These are phyloP conservation scores for Anthophora plumipes DNA, from an alignment of 2,888 invertebrate genomes.

Conservation along the genomic window DNA sequence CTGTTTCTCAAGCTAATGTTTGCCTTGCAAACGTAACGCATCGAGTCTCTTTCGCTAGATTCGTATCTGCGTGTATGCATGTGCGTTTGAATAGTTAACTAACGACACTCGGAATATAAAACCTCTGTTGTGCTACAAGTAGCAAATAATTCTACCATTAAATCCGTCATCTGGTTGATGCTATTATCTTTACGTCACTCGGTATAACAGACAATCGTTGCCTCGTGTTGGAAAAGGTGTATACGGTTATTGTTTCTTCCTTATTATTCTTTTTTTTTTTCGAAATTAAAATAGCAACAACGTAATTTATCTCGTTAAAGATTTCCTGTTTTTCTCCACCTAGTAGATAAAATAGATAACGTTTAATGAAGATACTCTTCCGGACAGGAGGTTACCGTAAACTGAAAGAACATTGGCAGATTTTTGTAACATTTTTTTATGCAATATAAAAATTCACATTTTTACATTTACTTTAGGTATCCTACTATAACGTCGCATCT, in stretches of 20 bases:
- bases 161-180: not conserved
- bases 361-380: not conserved
- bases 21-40: constrained; percentile 18
- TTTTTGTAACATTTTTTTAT: too few relatives aligned
- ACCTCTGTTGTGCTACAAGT: not conserved
- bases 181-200: not conserved
- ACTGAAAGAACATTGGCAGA: too few relatives aligned
- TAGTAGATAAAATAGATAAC: constrained; percentile 4
- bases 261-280: not conserved
- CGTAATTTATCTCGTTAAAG: not conserved
- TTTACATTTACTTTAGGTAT: too few relatives aligned
- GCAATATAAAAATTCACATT: not conserved
- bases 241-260: too few relatives aligned
- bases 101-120: not conserved
- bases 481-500: too few relatives aligned
- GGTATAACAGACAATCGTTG: not conserved
- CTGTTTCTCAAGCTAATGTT: not conserved
- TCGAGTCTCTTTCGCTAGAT: constrained; percentile 2
- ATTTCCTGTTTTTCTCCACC: not conserved
- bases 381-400: not conserved
- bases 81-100: not conserved
- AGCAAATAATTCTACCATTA: not conserved
- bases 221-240: constrained; percentile 3
- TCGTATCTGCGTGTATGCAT: not conserved
- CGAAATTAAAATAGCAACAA: not conserved